A percentile compares a stretch with the other conserved stretches of the same genome.
Evolutionary conservation across 1,140 invertebrate genomes (phyloP).

Genomic region (Coenobita brevimanus): DNA sequence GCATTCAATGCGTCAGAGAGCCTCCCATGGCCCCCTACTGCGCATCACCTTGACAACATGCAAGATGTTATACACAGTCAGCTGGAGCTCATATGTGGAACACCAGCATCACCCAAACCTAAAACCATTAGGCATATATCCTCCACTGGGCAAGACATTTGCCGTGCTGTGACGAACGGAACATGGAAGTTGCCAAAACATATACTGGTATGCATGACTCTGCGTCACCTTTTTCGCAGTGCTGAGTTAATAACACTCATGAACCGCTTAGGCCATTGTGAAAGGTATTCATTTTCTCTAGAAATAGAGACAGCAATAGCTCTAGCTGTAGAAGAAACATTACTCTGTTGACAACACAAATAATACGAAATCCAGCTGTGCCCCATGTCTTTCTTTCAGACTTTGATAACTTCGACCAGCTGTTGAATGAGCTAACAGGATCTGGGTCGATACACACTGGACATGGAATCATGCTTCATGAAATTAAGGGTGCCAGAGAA

Average conservation of each 20-base stretch:
- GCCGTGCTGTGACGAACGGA: background rate
- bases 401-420: slow-evolving; percentile 28
- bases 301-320: slow-evolving; percentile 7
- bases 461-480: slow-evolving; percentile 16
- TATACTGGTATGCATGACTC: slow-evolving; percentile 13
- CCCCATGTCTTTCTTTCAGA: background rate
- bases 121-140: too few species aligned
- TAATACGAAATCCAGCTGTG: background rate
- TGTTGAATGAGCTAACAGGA: background rate
- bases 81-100: too few species aligned
- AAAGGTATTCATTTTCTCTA: slow-evolving; percentile 20
- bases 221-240: background rate
- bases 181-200: slow-evolving; percentile 10
- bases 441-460: background rate
- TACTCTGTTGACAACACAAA: background rate
- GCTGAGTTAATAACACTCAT: background rate
- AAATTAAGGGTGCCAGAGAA: background rate
- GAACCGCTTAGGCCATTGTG: slow-evolving; percentile 15
- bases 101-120: too few species aligned
- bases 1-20: too few species aligned
- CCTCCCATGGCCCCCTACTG: too few species aligned
- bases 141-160: too few species aligned
- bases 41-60: too few species aligned
- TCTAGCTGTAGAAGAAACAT: background rate
- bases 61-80: too few species aligned